Base-by-base conservation (phyloP, 2,888 invertebrate species). In the Drosophila prolongata region DNA sequence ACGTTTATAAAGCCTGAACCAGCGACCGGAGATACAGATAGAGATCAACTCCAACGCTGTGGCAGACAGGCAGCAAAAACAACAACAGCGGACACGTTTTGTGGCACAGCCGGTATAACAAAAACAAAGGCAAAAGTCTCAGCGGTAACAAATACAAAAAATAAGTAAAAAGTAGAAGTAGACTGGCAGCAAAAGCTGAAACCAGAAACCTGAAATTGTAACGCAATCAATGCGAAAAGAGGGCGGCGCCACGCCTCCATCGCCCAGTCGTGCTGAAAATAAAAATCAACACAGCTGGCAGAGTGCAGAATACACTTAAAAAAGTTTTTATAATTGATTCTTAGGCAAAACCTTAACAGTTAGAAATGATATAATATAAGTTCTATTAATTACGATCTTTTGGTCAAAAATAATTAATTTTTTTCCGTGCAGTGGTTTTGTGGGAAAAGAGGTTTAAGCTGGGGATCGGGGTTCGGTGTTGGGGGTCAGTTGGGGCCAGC, bases 141-240 rank as follows among this genome's bases (percentile, higher is more conserved):
- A 65, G 52, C 30, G n/a, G 37, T 19, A 35, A 44, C 30, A 40
- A 35, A 40, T 34, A 50, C n/a, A 27, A 47, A 16, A 30, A 14
- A 38, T 13, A 42, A 5, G 49, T 6, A 66, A 72, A 71, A 79
- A 70, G 71, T 75, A 83, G 83, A 78, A 78, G 78, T 80, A 71
- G 78, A 83, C 75, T 76, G 69, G 61, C 72, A 54, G 49, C 38
- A 52, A 58, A 66, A 62, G 61, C 54, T 66, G 71, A 53, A 72
- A 56, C 50, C 62, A 53, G 77, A 85, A 89, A 87, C 88, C 88
- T 87, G 86, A 87, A 87, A 87, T 88, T 80, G 88, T 86, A 87
- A 86, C 87, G 88, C 83, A 89, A 89, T 88, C 87, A 83, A 86
- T 85, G 86, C 88, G 76, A 88, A 86, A 79, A 88, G 76, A 30